Base-by-base conservation (phyloP, 1,140 invertebrate genomes). In the Brachystomella parvula region DNA sequence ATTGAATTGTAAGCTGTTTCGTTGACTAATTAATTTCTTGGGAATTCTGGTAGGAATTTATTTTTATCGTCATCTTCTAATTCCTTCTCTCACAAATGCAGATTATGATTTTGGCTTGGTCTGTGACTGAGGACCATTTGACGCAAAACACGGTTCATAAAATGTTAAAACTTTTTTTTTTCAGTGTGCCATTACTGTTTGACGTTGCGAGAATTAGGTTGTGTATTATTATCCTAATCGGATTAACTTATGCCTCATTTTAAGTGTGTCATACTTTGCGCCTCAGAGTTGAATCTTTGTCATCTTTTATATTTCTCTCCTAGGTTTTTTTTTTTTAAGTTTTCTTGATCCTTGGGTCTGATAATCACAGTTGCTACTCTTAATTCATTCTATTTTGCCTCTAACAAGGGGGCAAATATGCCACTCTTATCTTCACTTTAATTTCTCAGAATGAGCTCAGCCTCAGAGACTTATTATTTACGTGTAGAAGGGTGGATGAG, bases 211-310 rank as follows among this genome's bases (percentile, higher is more conserved):
- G 39, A 44, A 12, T 44, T 44, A 12, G 39, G 39, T 44, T 44
- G n/a, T 9, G 39, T 9, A 9, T 12, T 53, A 53, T 53, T 53
- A 53, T 53, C 49, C 24, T 53, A 53, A 53, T 53, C 49, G 49
- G 49, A 53, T 53, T 24, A 53, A 24, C 24, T 53, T 53, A 17
- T 9, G 24, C 12, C n/a, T n/a, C n/a, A n/a, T n/a, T n/a, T 19
- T 12, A 53, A 53, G 21, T 53, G 49, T 53, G 49, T 53, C 49
- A 53, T 53, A 53, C 12, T 15, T 53, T 53, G 12, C 9, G 9
- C 9, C n/a, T 44, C 39, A 44, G 9, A 44, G 12, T 15, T 53
- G 12, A 12, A 53, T 9, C 21, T 26, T 9, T 26, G 49, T n/a
- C n/a, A n/a, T n/a, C n/a, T 15, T 53, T 53, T 24, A 6, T 15